Evolutionary conservation across 2,113 vertebrate species (phyloP), one percentile per base, ranked within the genome.

Genomic region (Nothocercus nigrocapillus): DNA sequence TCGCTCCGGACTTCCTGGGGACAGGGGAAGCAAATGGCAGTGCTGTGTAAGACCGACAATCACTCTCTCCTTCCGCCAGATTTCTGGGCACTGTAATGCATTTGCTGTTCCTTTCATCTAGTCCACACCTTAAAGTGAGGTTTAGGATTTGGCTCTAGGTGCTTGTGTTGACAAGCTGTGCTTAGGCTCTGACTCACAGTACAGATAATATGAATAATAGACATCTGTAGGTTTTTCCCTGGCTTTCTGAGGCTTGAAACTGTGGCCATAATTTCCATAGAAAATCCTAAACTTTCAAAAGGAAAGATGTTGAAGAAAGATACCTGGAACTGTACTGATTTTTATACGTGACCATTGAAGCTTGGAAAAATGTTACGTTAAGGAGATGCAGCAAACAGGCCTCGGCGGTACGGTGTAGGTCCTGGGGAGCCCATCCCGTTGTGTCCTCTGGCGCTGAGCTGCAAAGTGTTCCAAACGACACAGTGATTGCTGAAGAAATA

Each of bases 51-150:
- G 64, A 66, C 4, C 59, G 64, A 81, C 85, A 70, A 59, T 56
- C 45, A 70, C 32, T 75, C 49, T 45, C 45, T 81, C 5, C n/a
- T 45, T 64, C 74, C 84, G 69, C 38, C 69, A 92, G 77, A 68
- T 90, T 89, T 86, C 88, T 95, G 91, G 83, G 74, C 38, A 14
- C 30, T 47, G 61, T 61, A 78, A 63, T 64, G 73, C 9, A 16
- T 93, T 82, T 94, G 89, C 69, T 95, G 1, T 47, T 93, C 51
- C 89, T 93, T 90, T 95, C 73, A 86, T 88, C 86, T 83, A 82
- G 69, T 92, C 77, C 42, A 61, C 69, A 89, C 88, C 90, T 89
- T 59, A 20, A 72, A 90, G 86, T 51, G 42, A 32, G 86, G 74
- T 32, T 92, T 88, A 28, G 38, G 83, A 45, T 75, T 88, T 84